These are phyloP conservation scores for Pogonognathellus flavescens DNA, from an alignment of 1,140 invertebrate genomes.

Conservation along the genomic window DNA sequence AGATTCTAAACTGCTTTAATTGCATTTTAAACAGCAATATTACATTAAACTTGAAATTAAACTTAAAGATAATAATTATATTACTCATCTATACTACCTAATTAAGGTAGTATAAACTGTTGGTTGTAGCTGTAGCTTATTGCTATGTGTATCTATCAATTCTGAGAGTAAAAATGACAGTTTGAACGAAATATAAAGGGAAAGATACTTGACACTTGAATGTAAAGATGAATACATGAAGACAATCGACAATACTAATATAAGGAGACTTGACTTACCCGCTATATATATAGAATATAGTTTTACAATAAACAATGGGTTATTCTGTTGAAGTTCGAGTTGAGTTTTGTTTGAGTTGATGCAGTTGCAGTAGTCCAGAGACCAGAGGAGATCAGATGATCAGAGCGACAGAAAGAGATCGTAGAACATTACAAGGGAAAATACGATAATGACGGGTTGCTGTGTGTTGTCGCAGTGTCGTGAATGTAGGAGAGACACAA, in stretches of 20 bases:
- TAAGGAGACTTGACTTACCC: background rate
- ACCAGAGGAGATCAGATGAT: constrained; percentile 3
- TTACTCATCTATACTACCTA: too few relatives aligned
- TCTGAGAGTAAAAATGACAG: background rate
- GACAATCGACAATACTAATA: background rate
- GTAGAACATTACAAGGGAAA: too few relatives aligned
- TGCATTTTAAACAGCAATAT: too few relatives aligned
- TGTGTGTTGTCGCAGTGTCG: background rate
- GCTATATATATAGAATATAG: background rate
- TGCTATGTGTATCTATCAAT: too few relatives aligned
- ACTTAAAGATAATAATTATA: too few relatives aligned
- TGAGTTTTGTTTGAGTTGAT: constrained; percentile 12
- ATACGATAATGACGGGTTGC: too few relatives aligned
- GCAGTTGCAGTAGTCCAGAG: constrained; percentile 30
- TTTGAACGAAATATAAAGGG: background rate
- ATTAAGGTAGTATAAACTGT: too few relatives aligned
- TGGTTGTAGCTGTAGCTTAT: too few relatives aligned
- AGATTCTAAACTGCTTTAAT: too few relatives aligned
- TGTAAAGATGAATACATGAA: constrained; percentile 15
- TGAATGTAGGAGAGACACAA: background rate
- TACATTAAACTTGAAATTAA: too few relatives aligned
- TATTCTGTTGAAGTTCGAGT: background rate
- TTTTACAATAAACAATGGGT: background rate
- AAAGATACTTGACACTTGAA: constrained; percentile 25
- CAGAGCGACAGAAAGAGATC: too few relatives aligned